Evolutionary conservation across 1,140 invertebrate species (phyloP), one percentile per base, ranked within the genome.

Genomic region (Procambarus clarkii): DNA sequence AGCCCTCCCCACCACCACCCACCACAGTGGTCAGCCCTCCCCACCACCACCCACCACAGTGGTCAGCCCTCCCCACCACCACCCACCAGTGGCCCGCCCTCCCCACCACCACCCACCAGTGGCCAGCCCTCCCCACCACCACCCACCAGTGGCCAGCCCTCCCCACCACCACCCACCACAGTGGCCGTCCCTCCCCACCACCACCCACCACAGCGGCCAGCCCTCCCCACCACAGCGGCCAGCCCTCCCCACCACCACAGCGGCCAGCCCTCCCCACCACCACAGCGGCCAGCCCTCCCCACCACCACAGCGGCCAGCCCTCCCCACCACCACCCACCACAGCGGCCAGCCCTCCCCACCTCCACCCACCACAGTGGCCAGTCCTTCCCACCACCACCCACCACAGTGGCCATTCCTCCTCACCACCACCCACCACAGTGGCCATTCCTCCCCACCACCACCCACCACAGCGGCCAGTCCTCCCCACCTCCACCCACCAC

Each of bases 221-320:
- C 74, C n/a, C 24, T 77, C 74, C 74, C 24, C 77, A 34, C 48
- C 79, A 54, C 79, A n/a, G n/a, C n/a, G n/a, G n/a, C n/a, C n/a
- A n/a, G n/a, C n/a, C n/a, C n/a, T n/a, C n/a, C n/a, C n/a, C n/a
- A n/a, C 79, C 54, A 9, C 54, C 7, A 58, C 54, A 58, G 8
- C 54, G 13, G 8, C 54, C 54, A 58, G 8, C 1, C 13, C 54
- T 58, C 54, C 54, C 44, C 77, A 18, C n/a, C 79, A 54, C 48
- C 79, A 54, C 79, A 58, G 8, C 54, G 13, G 8, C 54, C 54
- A 58, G 8, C 1, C 13, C 54, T 58, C 54, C 54, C 54, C 54
- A 2, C 79, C 54, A 9, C 54, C 7, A 58, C 54, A 58, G 8
- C 54, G 13, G 8, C 54, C 54, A 58, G 8, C 1, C 13, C 54